Evolutionary conservation across 1,140 invertebrate genomes (phyloP), one percentile per base, ranked within the genome.

Genomic region (Aphaenogaster floridana): DNA sequence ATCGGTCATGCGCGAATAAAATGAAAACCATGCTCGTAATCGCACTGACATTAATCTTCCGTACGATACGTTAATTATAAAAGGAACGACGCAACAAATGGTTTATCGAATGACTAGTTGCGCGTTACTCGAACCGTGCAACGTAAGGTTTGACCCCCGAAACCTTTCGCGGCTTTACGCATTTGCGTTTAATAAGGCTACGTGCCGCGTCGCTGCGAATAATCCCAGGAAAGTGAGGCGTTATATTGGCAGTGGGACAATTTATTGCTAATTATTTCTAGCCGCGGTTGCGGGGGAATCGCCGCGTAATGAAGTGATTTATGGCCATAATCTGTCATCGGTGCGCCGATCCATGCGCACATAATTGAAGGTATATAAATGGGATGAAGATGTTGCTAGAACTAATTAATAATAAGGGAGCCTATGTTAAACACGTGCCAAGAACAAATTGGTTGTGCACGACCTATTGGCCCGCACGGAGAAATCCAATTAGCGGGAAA

Each of bases 341-440:
- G 50, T 50, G 21, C 57, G 76, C 86, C 80, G 80, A 91, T 84
- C 54, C 72, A 39, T 36, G 0, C 28, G 64, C 42, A 34, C 28
- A 28, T 86, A 90, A 91, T 90, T 50, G 77, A 74, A 84, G 87
- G 15, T 64, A 57, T 52, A 68, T 36, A 74, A 84, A 72, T 48
- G 54, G 34, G 21, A 91, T 91, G 68, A 89, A 91, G 90, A 89
- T 80, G 84, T 91, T 74, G 48, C 54, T 28, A 66, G n/a, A 66
- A 84, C 78, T 91, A 91, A 91, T 91, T 91, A 91, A 89, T 89
- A 91, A 91, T 80, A 84, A 80, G 72, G 36, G 63, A 59, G 72
- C 50, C 54, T 79, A 84, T 79, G 50, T 52, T 64, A 50, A 50
- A 79, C 63, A 66, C 45, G 36, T 28, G 54, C 50, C 50, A 50